A percentile compares a stretch with the other conserved stretches of the same genome.
phyloP scores from a whole-genome alignment of 2,113 vertebrate genomes.

The Mustela lutreola region DNA sequence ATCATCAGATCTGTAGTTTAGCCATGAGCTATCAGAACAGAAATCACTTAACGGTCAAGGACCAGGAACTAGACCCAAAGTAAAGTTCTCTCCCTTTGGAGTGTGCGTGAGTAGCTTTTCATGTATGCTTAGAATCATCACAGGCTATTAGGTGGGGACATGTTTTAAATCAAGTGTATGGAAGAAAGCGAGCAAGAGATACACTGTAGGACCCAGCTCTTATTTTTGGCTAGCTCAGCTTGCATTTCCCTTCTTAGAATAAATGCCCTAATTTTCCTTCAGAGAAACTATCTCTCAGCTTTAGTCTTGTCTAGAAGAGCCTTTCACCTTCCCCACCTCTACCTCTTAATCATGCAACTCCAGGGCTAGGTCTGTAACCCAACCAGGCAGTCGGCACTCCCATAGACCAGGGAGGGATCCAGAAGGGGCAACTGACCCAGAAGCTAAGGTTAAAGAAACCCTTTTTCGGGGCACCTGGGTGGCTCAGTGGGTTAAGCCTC shows the following conservation, averaged over 20 bases:
- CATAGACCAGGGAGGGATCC: not conserved
- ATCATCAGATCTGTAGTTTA: not conserved
- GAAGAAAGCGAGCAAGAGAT: not conserved
- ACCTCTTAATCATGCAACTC: not conserved
- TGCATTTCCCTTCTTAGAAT: not conserved
- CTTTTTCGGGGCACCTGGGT: not conserved
- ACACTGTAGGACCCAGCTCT: accelerated
- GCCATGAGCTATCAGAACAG: not conserved
- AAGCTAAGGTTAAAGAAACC: not conserved
- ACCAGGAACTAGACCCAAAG: not conserved
- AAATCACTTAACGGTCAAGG: not conserved
- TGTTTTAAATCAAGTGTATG: not conserved
- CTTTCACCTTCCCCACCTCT: not conserved
- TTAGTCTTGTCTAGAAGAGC: not conserved
- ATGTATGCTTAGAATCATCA: not conserved
- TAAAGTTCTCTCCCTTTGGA: not conserved
- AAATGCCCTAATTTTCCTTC: not conserved
- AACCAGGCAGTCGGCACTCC: not conserved
- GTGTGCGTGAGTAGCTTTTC: not conserved
- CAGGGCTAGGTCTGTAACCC: not conserved
- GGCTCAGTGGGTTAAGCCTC: no score
- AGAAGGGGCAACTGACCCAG: not conserved
- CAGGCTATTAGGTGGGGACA: not conserved
- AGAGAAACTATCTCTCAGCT: not conserved
- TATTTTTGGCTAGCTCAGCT: not conserved